Evolutionary conservation across 2,888 invertebrate species (phyloP), one percentile per base, ranked within the genome.

Genomic region (Ichneumon xanthorius): DNA sequence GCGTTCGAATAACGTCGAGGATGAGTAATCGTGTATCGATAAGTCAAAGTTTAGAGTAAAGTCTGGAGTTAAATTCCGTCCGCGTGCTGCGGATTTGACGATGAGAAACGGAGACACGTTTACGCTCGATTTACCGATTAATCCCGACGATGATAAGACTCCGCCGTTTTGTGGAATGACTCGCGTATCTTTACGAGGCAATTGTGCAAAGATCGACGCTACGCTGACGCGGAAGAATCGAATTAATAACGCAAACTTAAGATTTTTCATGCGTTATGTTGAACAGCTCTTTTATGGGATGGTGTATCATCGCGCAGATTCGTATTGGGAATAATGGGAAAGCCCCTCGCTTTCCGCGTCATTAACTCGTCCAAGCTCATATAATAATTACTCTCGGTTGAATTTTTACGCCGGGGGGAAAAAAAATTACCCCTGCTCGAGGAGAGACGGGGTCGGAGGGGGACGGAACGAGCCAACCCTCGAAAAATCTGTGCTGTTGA

Each of bases 311-410:
- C 55, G 75, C 48, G 55, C 7, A 11, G 0, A 61, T 7, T 19
- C 48, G 50, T 22, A 22, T 11, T 14, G 19, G 65, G 22, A 55
- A 45, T 40, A 83, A 73, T 55, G 50, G 33, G 78, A 70, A 45
- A 58, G 37, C 77, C 84, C 72, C 87, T 75, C 70, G 77, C 85
- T 81, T 78, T 78, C 79, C 88, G 76, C 85, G 80, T 89, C 89
- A 87, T 90, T 89, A 89, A 90, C 87, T 90, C 85, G 82, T 84
- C 85, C 86, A 53, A 63, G 70, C 79, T 89, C 82, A 63, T 82
- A 80, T 76, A 70, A 81, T 89, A 89, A 90, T 90, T 89, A 87
- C 73, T 75, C 77, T 72, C 40, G 48, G 72, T 82, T 80, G 83
- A 85, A 83, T 83, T 85, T 85, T 85, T 85, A 85, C 85, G 82